Conservation (phyloP, 2,113 vertebrate species). For the Cardinalis cardinalis region DNA sequence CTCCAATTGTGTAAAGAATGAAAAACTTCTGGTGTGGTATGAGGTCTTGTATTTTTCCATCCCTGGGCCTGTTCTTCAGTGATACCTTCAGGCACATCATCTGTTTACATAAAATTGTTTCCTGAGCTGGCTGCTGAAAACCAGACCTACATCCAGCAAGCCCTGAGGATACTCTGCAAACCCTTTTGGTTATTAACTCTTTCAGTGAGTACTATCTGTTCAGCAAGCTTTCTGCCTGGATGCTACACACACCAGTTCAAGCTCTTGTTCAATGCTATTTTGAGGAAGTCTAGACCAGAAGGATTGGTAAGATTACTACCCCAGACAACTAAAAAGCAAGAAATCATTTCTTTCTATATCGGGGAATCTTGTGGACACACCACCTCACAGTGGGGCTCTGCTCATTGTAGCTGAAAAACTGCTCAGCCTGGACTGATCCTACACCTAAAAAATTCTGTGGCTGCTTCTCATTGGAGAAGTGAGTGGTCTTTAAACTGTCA, state of each 20-base stretch:
- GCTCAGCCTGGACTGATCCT: neutral
- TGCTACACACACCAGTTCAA: neutral
- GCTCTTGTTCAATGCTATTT: neutral
- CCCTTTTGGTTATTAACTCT: neutral
- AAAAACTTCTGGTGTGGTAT: neutral
- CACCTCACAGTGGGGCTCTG: neutral
- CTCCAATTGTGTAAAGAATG: neutral
- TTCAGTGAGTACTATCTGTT: neutral
- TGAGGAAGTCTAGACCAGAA: neutral
- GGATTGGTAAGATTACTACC: neutral
- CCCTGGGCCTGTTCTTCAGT: neutral
- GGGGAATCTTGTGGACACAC: too few relatives aligned
- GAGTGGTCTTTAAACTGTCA: neutral
- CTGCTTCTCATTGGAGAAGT: neutral
- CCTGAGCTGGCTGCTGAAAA: neutral
- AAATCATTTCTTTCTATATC: neutral
- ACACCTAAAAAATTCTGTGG: too few relatives aligned
- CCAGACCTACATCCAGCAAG: neutral
- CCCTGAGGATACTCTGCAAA: neutral
- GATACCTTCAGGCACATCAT: conserved; percentile 9
- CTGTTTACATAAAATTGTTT: neutral
- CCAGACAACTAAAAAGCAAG: neutral
- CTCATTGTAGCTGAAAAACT: neutral
- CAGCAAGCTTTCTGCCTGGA: neutral
- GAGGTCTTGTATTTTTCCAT: conserved; percentile 23